These are phyloP conservation scores for Chirona hameri DNA, from an alignment of 2,888 invertebrate species.

Conservation along the genomic window DNA sequence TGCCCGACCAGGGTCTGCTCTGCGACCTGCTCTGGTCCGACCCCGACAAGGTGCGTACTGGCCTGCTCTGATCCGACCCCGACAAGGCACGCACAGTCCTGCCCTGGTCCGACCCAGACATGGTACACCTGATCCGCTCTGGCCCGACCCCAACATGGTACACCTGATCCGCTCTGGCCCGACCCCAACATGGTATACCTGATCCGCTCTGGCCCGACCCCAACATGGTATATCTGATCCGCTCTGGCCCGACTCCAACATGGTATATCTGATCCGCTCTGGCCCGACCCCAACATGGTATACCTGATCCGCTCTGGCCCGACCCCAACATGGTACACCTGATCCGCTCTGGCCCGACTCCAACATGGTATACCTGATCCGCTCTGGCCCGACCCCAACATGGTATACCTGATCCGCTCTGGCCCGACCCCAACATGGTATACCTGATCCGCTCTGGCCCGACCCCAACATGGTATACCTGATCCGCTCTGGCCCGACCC, in stretches of 20 bases:
- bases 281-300: no score
- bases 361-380: neutral
- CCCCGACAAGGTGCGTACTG: slow-evolving; percentile 47
- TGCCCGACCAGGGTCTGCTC: slow-evolving; percentile 82
- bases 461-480: no score
- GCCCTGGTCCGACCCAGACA: neutral
- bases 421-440: neutral
- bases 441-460: no score
- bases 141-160: no score
- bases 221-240: no score
- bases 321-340: neutral
- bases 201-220: no score
- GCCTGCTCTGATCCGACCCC: neutral
- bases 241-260: neutral
- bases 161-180: neutral
- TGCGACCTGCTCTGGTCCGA: slow-evolving; percentile 57
- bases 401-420: neutral
- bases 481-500: neutral
- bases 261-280: no score
- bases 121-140: no score
- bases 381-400: no score
- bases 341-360: neutral
- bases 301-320: neutral
- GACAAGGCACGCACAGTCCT: neutral
- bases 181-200: neutral